phyloP scores from a whole-genome alignment of 2,113 vertebrate species.

The Caloenas nicobarica region DNA sequence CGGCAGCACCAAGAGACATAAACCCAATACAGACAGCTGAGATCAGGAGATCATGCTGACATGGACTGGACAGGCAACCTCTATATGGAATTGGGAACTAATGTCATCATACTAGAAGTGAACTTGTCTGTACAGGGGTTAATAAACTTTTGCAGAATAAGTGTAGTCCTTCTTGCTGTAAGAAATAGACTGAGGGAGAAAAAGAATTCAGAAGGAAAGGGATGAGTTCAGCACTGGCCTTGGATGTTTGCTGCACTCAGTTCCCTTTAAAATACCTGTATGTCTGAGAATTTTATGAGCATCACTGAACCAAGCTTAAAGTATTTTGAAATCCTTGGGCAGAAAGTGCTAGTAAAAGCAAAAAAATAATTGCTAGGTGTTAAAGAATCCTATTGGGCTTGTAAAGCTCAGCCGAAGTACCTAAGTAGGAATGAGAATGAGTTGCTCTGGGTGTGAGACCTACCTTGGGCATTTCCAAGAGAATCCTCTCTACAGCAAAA shows the following conservation, averaged over 20 bases:
- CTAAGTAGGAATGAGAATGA: background rate
- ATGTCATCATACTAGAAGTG: background rate
- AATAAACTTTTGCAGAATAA: background rate
- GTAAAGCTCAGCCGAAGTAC: background rate
- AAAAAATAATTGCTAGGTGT: background rate
- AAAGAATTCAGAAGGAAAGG: background rate
- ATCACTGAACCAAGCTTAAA: too few species aligned
- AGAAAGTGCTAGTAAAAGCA: background rate
- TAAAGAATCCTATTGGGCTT: background rate
- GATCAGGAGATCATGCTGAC: background rate
- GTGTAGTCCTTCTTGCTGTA: background rate
- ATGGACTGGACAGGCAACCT: background rate
- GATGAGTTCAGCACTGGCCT: background rate
- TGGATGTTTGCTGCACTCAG: background rate
- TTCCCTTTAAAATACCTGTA: background rate
- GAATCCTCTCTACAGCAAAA: background rate
- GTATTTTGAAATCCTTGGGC: background rate
- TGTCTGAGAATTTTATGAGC: background rate
- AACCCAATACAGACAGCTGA: constrained; percentile 52
- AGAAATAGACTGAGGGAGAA: background rate
- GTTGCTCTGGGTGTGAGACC: background rate
- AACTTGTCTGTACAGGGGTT: background rate
- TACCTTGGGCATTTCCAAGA: background rate
- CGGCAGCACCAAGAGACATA: constrained; percentile 50
- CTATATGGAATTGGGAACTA: background rate